phyloP scores from a whole-genome alignment of 92 coral and sea anemone species.

The Porites divaricata region DNA sequence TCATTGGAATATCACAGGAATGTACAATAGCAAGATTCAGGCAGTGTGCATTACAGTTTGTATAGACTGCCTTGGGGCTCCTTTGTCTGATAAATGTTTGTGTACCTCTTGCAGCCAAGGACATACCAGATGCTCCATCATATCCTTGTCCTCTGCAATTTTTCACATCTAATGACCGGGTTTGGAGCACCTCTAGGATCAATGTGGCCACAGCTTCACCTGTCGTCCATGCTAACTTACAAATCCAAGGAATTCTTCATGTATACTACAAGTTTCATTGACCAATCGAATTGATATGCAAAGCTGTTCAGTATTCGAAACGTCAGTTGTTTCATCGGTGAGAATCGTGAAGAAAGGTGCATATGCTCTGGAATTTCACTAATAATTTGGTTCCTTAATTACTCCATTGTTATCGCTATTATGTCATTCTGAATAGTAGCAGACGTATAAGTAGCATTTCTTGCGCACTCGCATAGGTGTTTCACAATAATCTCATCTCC shows the following conservation, averaged over 20 bases:
- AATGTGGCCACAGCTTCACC: slow-evolving; percentile 32
- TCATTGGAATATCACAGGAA: slow-evolving; percentile 43
- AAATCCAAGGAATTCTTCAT: slow-evolving; percentile 59
- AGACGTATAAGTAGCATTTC: slow-evolving; percentile 24
- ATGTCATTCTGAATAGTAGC: slow-evolving; percentile 44
- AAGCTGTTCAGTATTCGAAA: no score
- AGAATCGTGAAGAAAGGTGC: slow-evolving; percentile 29
- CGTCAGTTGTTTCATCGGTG: no score
- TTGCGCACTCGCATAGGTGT: slow-evolving; percentile 17
- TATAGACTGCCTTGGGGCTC: slow-evolving; percentile 36
- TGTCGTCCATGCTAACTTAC: slow-evolving; percentile 37
- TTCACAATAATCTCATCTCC: no score
- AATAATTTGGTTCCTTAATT: slow-evolving; percentile 33
- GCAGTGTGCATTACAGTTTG: slow-evolving; percentile 53
- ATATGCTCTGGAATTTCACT: slow-evolving; percentile 40
- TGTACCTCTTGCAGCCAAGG: slow-evolving; percentile 8
- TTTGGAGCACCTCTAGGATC: slow-evolving; percentile 32
- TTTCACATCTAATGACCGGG: slow-evolving; percentile 47
- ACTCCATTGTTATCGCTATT: slow-evolving; percentile 26
- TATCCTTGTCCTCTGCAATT: slow-evolving; percentile 59
- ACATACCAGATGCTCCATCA: slow-evolving; percentile 46
- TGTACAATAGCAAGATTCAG: slow-evolving; percentile 50
- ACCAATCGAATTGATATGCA: not conserved
- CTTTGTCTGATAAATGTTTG: slow-evolving; percentile 26
- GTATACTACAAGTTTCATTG: slow-evolving; percentile 41